Percentiles rank a stretch among this genome's conserved stretches.
These are phyloP conservation scores for Drosophila seclusa DNA, from an alignment of 2,888 invertebrate species.

Conservation along the genomic window DNA sequence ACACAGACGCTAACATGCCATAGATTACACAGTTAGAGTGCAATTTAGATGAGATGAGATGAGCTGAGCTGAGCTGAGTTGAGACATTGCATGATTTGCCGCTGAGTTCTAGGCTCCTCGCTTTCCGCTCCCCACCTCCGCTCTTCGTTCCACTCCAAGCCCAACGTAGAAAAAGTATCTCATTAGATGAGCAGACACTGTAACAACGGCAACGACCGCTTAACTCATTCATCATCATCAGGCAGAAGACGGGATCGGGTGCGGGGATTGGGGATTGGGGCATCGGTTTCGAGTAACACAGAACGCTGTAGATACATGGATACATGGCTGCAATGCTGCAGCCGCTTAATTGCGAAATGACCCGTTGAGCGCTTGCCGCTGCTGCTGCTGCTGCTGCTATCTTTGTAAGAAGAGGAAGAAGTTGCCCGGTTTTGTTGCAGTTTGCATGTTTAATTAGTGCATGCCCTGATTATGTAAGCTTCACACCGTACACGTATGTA, in stretches of 20 bases:
- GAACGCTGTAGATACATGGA: conserved; percentile 22
- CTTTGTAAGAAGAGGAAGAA: conserved; percentile 1
- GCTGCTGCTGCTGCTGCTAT: conserved; percentile 16
- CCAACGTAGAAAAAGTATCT: conserved; percentile 65
- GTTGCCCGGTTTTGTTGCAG: conserved; percentile 3
- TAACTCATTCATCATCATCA: conserved; percentile 78
- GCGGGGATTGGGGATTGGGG: neutral
- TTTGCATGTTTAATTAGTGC: conserved; percentile 70
- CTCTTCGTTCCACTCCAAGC: conserved; percentile 5
- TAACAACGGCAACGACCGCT: conserved; percentile 70
- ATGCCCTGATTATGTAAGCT: conserved; percentile 68
- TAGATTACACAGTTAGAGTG: conserved; percentile 71
- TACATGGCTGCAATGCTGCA: conserved; percentile 49
- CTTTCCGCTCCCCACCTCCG: neutral
- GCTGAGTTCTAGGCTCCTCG: conserved; percentile 11
- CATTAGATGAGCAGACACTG: conserved; percentile 65
- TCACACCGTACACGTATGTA: neutral
- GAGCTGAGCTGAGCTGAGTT: conserved; percentile 11
- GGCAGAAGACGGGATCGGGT: conserved; percentile 13
- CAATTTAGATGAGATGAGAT: conserved; percentile 33
- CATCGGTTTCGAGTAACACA: conserved; percentile 16
- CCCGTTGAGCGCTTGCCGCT: conserved; percentile 57
- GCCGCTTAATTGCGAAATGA: conserved; percentile 79
- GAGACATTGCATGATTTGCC: conserved; percentile 58
- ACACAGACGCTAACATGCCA: conserved; percentile 57